phyloP scores from a whole-genome alignment of 2,888 invertebrate species.

The Schizaphis graminum region DNA sequence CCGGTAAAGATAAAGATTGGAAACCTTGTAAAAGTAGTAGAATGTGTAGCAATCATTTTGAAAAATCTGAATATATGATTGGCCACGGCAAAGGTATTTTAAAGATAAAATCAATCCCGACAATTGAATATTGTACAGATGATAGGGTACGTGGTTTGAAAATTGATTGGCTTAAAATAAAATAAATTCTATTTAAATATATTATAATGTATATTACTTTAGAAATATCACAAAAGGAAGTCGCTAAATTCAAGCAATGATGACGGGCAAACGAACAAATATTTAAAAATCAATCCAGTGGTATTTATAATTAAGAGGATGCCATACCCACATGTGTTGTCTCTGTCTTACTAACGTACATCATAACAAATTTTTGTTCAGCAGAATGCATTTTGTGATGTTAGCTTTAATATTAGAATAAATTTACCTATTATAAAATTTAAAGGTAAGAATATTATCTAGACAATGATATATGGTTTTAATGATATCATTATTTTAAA shows the following conservation, averaged over 20 bases:
- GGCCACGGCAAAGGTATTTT: slow-evolving; percentile 61
- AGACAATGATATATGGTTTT: too few relatives aligned
- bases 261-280: neutral
- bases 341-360: too few relatives aligned
- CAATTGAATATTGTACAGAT: slow-evolving; percentile 39
- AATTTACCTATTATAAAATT: too few relatives aligned
- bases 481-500: too few relatives aligned
- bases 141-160: neutral
- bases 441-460: too few relatives aligned
- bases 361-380: too few relatives aligned
- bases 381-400: too few relatives aligned
- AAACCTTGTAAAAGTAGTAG: slow-evolving; percentile 63
- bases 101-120: slow-evolving; percentile 54
- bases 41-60: slow-evolving; percentile 59
- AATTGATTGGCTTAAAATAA: neutral
- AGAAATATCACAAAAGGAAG: slow-evolving; percentile 36
- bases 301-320: slow-evolving; percentile 33
- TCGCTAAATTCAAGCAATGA: neutral
- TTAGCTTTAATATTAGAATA: too few relatives aligned
- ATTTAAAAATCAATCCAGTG: neutral
- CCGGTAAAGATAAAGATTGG: slow-evolving; percentile 42
- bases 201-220: neutral
- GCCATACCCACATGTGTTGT: too few relatives aligned
- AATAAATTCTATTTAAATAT: neutral
- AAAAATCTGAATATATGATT: slow-evolving; percentile 52